Evolutionary conservation across 2,888 invertebrate species (phyloP).

Genomic region (Nudaria mundana): DNA sequence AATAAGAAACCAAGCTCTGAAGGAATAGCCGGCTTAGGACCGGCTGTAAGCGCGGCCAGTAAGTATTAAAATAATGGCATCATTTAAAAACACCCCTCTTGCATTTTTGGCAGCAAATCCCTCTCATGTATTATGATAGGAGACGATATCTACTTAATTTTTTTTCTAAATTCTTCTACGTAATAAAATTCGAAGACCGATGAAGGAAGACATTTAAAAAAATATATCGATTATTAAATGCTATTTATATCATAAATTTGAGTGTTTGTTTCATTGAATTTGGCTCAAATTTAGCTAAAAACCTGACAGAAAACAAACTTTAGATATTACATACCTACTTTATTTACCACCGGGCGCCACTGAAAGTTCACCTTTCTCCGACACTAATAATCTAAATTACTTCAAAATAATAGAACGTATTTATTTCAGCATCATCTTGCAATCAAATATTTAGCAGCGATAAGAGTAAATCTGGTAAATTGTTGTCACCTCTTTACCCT

Average conservation of each 20-base stretch:
- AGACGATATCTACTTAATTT: slow-evolving; percentile 20
- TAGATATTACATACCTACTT: too few relatives aligned
- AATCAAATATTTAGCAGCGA: slow-evolving; percentile 90
- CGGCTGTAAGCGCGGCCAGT: slow-evolving; percentile 75
- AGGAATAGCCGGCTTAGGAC: slow-evolving; percentile 65
- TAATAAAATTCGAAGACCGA: too few relatives aligned
- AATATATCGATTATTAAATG: not conserved
- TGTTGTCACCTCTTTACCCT: slow-evolving; percentile 91
- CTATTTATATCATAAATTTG: not conserved
- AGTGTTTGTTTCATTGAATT: too few relatives aligned
- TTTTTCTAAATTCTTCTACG: not conserved
- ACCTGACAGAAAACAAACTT: too few relatives aligned
- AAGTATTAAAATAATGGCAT: slow-evolving; percentile 45
- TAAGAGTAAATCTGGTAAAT: slow-evolving; percentile 88
- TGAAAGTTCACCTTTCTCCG: too few relatives aligned
- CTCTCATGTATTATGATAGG: slow-evolving; percentile 31
- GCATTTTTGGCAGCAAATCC: slow-evolving; percentile 28
- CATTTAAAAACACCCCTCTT: slow-evolving; percentile 32
- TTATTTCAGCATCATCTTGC: slow-evolving; percentile 85
- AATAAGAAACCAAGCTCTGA: slow-evolving; percentile 62
- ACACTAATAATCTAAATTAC: too few relatives aligned
- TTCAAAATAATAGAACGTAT: too few relatives aligned
- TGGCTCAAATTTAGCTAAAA: too few relatives aligned
- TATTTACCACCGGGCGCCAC: too few relatives aligned
- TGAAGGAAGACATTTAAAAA: not conserved